Evolutionary conservation across 2,888 invertebrate genomes (phyloP), one percentile per base, ranked within the genome.

Genomic region (Agrotis exclamationis): DNA sequence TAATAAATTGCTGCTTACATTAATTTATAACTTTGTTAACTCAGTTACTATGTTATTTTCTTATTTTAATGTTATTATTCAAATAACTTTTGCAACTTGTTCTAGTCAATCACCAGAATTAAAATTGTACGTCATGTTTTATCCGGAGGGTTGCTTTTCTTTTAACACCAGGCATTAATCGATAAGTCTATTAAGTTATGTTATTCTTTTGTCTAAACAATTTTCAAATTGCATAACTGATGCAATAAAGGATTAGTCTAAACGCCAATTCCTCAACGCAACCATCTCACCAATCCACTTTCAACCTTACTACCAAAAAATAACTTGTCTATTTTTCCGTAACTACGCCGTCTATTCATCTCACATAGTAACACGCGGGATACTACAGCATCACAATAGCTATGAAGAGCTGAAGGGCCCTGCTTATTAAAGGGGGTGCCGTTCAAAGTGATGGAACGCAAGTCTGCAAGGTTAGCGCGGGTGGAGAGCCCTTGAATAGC

Each of bases 401-500:
- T 76, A 56, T 74, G 63, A 70, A 82, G 79, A 60, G 57, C 63
- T 69, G 63, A 71, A 73, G 83, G 73, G 74, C 13, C 57, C 72
- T 81, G 78, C 81, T 81, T 83, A 82, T 82, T 76, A 79, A 70
- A 67, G 62, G 73, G 79, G 81, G 71, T 39, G 39, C 57, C 67
- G 75, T 83, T 39, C 84, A 84, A 85, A 87, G 82, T 71, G 69
- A 63, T 83, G 81, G 79, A 48, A 67, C 54, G 47, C 47, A 78
- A 73, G 77, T 69, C 18, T 47, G 72, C 83, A 82, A 78, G 83
- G 78, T 84, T 76, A 64, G 80, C 80, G 50, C 75, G 57, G 13
- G 16, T 51, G 44, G 53, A 80, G 76, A 51, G 59, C 69, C 39
- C 77, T 85, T 74, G 71, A 79, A 76, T 70, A 44, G 66, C 54